Conservation (phyloP, 2,113 vertebrate species). For the Papio anubis region DNA sequence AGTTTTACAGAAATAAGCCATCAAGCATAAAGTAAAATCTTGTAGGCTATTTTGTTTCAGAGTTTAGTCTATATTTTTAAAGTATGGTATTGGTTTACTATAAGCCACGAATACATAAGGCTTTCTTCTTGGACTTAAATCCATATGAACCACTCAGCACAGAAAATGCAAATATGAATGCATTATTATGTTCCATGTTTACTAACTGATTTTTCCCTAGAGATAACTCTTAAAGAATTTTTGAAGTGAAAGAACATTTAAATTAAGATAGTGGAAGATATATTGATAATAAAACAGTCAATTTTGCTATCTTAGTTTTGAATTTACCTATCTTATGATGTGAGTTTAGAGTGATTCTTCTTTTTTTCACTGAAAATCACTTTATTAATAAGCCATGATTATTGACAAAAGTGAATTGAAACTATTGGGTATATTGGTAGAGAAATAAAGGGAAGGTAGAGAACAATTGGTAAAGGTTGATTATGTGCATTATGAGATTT, state of each 20-base stretch:
- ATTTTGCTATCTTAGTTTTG: not conserved
- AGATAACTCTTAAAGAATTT: not conserved
- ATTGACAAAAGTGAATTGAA: constrained; percentile 37
- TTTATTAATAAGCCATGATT: not conserved
- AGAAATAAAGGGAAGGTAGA: not conserved
- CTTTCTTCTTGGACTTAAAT: not conserved
- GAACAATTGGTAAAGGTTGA: not conserved
- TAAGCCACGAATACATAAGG: not conserved
- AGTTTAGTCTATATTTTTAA: constrained; percentile 14
- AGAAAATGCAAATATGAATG: not conserved
- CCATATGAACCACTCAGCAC: not conserved
- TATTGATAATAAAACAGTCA: not conserved
- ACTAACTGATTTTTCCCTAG: not conserved
- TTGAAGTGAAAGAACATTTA: not conserved
- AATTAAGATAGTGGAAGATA: constrained; percentile 19
- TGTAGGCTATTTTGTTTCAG: constrained; percentile 40
- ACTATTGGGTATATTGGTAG: not conserved
- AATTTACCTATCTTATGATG: not conserved
- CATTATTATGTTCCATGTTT: constrained; percentile 36
- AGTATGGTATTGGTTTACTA: not conserved
- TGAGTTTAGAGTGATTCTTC: not conserved
- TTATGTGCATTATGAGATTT: not conserved
- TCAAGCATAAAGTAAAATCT: not conserved
- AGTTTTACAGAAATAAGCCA: constrained; percentile 36
- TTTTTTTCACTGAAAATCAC: constrained; percentile 17